phyloP scores from a whole-genome alignment of 1,140 invertebrate species.

The Thrips palmi region DNA sequence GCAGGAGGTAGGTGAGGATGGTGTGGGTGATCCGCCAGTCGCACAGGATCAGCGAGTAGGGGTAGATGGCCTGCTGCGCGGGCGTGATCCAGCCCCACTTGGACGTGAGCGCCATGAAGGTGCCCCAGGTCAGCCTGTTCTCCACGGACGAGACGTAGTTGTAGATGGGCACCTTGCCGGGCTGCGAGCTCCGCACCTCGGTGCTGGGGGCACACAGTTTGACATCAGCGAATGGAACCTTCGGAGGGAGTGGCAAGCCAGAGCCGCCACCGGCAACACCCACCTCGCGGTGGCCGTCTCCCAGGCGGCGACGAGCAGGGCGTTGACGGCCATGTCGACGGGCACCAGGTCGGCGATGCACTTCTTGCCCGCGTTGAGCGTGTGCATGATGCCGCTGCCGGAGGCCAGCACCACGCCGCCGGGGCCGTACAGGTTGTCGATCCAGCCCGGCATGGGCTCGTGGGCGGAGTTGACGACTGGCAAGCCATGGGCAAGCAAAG shows the following conservation, averaged over 20 bases:
- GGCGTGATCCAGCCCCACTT: constrained; percentile 18
- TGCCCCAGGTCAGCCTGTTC: constrained; percentile 35
- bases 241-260: too few relatives aligned
- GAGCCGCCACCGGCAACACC: too few relatives aligned
- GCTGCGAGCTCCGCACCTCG: constrained; percentile 43
- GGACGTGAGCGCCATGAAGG: constrained; percentile 29
- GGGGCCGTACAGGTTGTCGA: constrained; percentile 72
- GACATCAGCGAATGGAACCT: neutral
- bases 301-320: constrained; percentile 53
- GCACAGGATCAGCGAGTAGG: constrained; percentile 29
- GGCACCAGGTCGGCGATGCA: constrained; percentile 66
- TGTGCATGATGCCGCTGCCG: constrained; percentile 44
- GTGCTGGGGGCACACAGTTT: constrained; percentile 22
- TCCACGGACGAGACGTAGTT: constrained; percentile 35
- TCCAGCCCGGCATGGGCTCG: constrained; percentile 59
- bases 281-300: too few relatives aligned
- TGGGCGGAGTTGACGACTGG: constrained; percentile 64
- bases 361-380: constrained; percentile 31
- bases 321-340: constrained; percentile 70
- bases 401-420: constrained; percentile 38
- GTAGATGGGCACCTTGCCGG: constrained; percentile 49
- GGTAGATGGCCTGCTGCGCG: constrained; percentile 29
- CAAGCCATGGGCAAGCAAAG: constrained; percentile 17
- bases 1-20: constrained; percentile 24
- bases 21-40: constrained; percentile 26